These are phyloP conservation scores for Pempheris klunzingeri DNA, from an alignment of 2,797 vertebrate genomes.

Conservation along the genomic window DNA sequence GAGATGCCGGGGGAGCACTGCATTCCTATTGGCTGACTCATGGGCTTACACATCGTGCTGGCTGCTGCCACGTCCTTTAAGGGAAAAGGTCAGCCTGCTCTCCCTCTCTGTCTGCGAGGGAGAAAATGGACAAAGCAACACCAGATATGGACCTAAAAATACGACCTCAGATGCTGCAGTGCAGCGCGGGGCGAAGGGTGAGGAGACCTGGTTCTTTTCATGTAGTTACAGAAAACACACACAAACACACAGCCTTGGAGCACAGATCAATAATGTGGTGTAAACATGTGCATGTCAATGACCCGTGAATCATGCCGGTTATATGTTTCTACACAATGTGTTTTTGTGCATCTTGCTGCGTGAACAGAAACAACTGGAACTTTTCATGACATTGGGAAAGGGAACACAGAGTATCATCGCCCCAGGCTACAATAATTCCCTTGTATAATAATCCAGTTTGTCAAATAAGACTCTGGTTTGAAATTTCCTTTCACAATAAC, in stretches of 20 bases:
- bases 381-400: slow-evolving; percentile 30
- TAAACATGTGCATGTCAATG: slow-evolving; percentile 16
- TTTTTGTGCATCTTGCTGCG: background rate
- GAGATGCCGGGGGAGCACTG: slow-evolving; percentile 42
- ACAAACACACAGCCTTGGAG: background rate
- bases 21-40: slow-evolving; percentile 77
- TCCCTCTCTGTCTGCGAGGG: slow-evolving; percentile 36
- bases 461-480: slow-evolving; percentile 30
- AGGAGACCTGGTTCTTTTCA: slow-evolving; percentile 1
- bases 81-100: slow-evolving; percentile 71
- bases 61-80: slow-evolving; percentile 57
- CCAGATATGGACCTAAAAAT: slow-evolving; percentile 24
- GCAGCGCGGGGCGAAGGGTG: background rate
- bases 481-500: slow-evolving; percentile 61
- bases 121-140: slow-evolving; percentile 26
- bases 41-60: slow-evolving; percentile 35
- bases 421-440: slow-evolving; percentile 52
- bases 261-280: slow-evolving; percentile 2
- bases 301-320: slow-evolving; percentile 2
- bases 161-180: slow-evolving; percentile 7
- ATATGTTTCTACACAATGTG: background rate
- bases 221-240: slow-evolving; percentile 23
- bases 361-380: background rate
- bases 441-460: slow-evolving; percentile 45
- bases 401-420: slow-evolving; percentile 62